Conservation (phyloP, 1,140 invertebrate species). For the Mactra quadrangularis region DNA sequence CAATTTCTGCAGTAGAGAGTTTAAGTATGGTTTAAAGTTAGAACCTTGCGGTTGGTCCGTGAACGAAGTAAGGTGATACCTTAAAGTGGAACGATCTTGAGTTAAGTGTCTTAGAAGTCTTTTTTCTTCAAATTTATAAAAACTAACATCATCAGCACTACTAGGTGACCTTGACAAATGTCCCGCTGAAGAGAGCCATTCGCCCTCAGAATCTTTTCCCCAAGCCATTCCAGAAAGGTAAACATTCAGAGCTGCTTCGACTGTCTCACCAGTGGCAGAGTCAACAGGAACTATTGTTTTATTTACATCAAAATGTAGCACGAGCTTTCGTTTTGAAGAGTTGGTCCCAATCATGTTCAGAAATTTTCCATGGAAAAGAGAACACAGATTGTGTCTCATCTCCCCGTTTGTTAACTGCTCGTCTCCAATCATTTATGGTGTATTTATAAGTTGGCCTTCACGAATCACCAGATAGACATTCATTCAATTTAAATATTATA, state of each 20-base stretch:
- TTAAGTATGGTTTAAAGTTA: slow-evolving; percentile 46
- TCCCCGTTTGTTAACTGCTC: slow-evolving; percentile 1
- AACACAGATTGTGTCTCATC: slow-evolving; percentile 49
- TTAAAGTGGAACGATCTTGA: slow-evolving; percentile 1
- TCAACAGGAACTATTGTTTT: slow-evolving; percentile 61
- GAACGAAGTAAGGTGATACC: slow-evolving; percentile 42
- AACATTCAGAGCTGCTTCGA: slow-evolving; percentile 49
- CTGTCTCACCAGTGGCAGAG: slow-evolving; percentile 57
- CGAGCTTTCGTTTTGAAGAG: slow-evolving; percentile 32
- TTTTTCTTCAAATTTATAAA: slow-evolving; percentile 55
- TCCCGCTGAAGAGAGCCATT: slow-evolving; percentile 26
- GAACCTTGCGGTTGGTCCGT: slow-evolving; percentile 54
- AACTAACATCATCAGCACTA: slow-evolving; percentile 27
- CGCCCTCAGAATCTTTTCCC: slow-evolving; percentile 44
- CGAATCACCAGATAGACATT: too few relatives aligned
- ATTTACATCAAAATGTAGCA: slow-evolving; percentile 58
- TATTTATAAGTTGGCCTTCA: too few relatives aligned
- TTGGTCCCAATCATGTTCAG: neutral
- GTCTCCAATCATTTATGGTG: too few relatives aligned
- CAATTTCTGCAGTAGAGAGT: slow-evolving; percentile 18
- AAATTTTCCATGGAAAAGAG: slow-evolving; percentile 3
- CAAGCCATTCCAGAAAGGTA: slow-evolving; percentile 46
- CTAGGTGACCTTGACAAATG: slow-evolving; percentile 5
- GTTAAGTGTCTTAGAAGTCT: slow-evolving; percentile 10
- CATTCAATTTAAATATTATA: too few relatives aligned